Percentiles rank a stretch among this genome's conserved stretches.
These are phyloP conservation scores for Temnopleurus reevesii DNA, from an alignment of 53 echinoderm and acorn worm species.

Conservation along the genomic window DNA sequence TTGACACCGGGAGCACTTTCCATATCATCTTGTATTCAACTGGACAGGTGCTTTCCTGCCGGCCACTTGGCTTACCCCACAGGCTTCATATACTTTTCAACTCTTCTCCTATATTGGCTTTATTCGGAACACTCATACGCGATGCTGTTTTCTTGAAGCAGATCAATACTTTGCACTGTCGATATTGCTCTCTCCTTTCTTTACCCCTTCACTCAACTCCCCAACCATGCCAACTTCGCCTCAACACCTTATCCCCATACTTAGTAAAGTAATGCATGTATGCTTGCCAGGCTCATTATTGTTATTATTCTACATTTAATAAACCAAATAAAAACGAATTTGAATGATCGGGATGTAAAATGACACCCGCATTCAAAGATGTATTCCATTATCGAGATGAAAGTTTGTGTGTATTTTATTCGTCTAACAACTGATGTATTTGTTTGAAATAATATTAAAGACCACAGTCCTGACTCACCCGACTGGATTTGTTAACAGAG, in stretches of 20 bases:
- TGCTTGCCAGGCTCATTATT: no score
- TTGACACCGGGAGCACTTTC: constrained; percentile 42
- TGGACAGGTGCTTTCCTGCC: constrained; percentile 3
- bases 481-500: no score
- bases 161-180: constrained; percentile 24
- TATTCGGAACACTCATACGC: neutral
- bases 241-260: neutral
- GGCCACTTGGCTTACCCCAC: neutral
- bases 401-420: no score
- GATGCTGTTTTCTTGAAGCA: neutral
- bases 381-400: no score
- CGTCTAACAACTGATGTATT: no score
- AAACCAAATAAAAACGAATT: no score
- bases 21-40: neutral
- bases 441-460: no score
- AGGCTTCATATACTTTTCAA: neutral
- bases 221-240: neutral
- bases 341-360: no score
- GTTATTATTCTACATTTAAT: no score
- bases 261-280: no score
- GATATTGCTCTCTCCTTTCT: neutral
- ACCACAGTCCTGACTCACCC: no score
- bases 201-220: neutral
- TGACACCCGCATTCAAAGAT: no score
- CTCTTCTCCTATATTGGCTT: neutral